A percentile compares a stretch with the other conserved stretches of the same genome.
Conservation (phyloP, 2,888 invertebrate genomes). For the Metopia argyrocephala region DNA sequence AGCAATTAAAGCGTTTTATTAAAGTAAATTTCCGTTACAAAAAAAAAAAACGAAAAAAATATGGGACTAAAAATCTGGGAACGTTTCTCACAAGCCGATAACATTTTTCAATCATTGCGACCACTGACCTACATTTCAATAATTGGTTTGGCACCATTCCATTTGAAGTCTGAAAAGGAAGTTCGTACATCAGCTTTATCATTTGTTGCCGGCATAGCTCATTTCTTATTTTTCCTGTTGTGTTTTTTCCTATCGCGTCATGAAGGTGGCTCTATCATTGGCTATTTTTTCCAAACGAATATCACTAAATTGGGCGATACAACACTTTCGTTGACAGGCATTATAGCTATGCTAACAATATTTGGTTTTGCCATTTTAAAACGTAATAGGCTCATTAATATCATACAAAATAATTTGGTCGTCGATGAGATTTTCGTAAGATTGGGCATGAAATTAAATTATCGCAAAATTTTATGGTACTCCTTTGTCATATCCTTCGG, state of each 20-base stretch:
- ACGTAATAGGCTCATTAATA: constrained; percentile 66
- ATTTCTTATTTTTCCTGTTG: constrained; percentile 72
- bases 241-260: constrained; percentile 71
- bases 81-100: constrained; percentile 74
- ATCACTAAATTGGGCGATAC: constrained; percentile 76
- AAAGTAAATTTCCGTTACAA: not conserved
- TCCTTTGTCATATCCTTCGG: constrained; percentile 72
- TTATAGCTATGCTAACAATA: constrained; percentile 75
- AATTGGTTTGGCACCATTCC: constrained; percentile 75
- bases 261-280: constrained; percentile 76
- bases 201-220: constrained; percentile 72
- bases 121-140: constrained; percentile 74
- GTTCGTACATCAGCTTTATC: constrained; percentile 73
- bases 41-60: constrained; percentile 10
- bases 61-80: constrained; percentile 73
- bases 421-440: constrained; percentile 74
- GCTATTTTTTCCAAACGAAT: constrained; percentile 77
- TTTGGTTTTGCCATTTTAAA: constrained; percentile 72
- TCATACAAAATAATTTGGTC: constrained; percentile 72
- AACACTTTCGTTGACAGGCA: constrained; percentile 73
- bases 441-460: constrained; percentile 74
- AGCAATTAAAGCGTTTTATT: not conserved
- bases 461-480: constrained; percentile 71
- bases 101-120: constrained; percentile 75
- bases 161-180: constrained; percentile 72